Conservation (phyloP, 2,113 vertebrate genomes). For the Ageneiosus marmoratus region DNA sequence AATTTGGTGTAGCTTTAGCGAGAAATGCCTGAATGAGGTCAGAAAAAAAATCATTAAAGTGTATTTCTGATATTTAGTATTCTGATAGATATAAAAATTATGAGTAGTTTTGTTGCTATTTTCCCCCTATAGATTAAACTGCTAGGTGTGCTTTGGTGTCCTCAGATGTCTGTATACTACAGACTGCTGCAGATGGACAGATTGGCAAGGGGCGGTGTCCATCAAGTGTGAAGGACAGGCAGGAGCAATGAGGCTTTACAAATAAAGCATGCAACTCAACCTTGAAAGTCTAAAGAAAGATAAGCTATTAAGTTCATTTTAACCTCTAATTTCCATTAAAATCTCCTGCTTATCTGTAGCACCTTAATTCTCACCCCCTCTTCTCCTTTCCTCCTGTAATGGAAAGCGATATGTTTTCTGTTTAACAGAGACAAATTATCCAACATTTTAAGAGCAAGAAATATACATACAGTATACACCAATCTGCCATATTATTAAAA, state of each 20-base stretch:
- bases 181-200: slow-evolving; percentile 29
- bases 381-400: slow-evolving; percentile 12
- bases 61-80: neutral
- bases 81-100: neutral
- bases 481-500: neutral
- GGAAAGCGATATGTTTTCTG: slow-evolving; percentile 24
- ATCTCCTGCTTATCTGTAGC: neutral
- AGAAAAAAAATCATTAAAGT: neutral
- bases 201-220: slow-evolving; percentile 3
- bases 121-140: neutral
- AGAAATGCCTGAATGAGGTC: neutral
- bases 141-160: slow-evolving; percentile 8
- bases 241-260: slow-evolving; percentile 67
- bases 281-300: slow-evolving; percentile 64
- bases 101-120: neutral
- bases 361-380: slow-evolving; percentile 24
- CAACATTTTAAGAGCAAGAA: neutral
- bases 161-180: neutral
- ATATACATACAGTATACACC: neutral
- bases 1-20: neutral
- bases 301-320: slow-evolving; percentile 54
- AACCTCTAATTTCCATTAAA: slow-evolving; percentile 27
- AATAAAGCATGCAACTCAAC: slow-evolving; percentile 59
- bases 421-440: slow-evolving; percentile 1
- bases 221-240: slow-evolving; percentile 60